phyloP scores from a whole-genome alignment of 2,888 invertebrate genomes.

The Hydropsyche betteni region DNA sequence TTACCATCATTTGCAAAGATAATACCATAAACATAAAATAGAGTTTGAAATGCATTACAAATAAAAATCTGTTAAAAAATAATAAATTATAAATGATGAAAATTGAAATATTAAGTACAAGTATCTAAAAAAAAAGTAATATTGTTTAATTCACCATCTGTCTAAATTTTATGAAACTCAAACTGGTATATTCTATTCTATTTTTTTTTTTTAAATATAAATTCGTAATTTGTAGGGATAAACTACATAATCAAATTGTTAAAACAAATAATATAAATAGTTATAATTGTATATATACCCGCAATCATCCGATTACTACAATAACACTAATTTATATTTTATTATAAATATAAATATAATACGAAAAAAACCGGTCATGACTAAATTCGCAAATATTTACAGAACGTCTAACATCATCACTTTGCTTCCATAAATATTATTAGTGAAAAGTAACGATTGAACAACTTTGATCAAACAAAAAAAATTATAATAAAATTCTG shows the following conservation, averaged over 20 bases:
- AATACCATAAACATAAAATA: no score
- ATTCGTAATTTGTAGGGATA: no score
- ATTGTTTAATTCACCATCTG: background rate
- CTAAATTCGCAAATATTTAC: no score
- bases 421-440: no score
- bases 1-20: no score
- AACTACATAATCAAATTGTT: background rate
- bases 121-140: background rate
- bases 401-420: no score
- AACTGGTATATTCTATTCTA: background rate
- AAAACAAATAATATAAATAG: background rate
- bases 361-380: background rate
- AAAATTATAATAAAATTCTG: no score
- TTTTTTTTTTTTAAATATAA: background rate
- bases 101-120: background rate
- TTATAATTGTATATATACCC: slow-evolving; percentile 47
- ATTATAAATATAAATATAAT: background rate
- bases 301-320: slow-evolving; percentile 51
- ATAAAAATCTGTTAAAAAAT: background rate
- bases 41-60: background rate
- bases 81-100: background rate
- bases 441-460: no score
- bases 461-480: no score
- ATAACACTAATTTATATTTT: slow-evolving; percentile 12
- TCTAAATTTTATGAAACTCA: background rate